Evolutionary conservation across 2,113 vertebrate species (phyloP), one percentile per base, ranked within the genome.

Genomic region (Cryptoleucopteryx plumbea): DNA sequence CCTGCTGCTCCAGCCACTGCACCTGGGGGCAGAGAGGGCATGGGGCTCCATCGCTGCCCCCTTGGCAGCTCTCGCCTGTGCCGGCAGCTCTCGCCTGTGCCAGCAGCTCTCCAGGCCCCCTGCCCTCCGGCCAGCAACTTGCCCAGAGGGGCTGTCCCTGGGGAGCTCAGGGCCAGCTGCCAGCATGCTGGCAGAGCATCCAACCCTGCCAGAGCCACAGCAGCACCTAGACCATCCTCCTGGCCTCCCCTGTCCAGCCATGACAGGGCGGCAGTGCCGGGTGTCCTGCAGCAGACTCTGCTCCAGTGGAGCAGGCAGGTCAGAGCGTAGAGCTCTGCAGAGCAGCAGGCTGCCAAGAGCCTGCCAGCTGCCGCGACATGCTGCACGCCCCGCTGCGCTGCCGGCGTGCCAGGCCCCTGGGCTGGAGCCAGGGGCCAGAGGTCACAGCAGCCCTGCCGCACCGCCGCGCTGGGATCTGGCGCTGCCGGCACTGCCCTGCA

Each of bases 1-100:
- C 98, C 95, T 99, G 99, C 96, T 99, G 99, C 93, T 99, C 99
- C 58, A 99, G 98, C 99, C 99, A 99, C 82, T 96, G 97, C 56
- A 99, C 99, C 99, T 99, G 91, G 10, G 48, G 75, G 36, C 65
- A 72, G 40, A 79, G 17, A 23, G 20, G 6, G 13, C 11, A 23
- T 36, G 23, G 50, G 19, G 31, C 31, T 34, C 36, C 22, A 18
- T 0, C 1, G 0, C 53, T 0, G 1, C 19, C 15, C 36, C 15
- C 67, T n/a, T 1, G 1, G 66, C 38, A 34, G 40, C 65, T 26
- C 9, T 1, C 1, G 2, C n/a, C 62, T 13, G 36, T 36, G 36
- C 36, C 36, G 1, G 66, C 38, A 34, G 40, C 65, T 26, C 9
- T 1, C 1, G 1, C n/a, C 62, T 13, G 4, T 2, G 38, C 25